Evolutionary conservation across 2,797 vertebrate species (phyloP).

Genomic region (Syndactyla subalaris): DNA sequence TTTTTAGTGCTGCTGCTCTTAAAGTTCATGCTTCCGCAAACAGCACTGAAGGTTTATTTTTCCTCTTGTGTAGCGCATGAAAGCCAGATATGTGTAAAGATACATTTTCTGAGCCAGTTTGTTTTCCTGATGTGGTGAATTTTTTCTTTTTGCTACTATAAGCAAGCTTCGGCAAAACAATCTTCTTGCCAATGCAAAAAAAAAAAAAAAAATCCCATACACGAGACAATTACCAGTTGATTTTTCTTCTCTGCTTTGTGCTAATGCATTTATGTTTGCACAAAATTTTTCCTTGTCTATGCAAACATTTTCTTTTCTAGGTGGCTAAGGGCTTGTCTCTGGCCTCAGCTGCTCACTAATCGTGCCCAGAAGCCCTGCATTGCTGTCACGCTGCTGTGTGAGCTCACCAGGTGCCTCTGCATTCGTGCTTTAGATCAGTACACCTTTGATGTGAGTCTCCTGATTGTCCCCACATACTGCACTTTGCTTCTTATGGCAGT

Average conservation of each 20-base stretch:
- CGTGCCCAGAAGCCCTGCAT: background rate
- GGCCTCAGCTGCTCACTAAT: background rate
- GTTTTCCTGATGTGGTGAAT: background rate
- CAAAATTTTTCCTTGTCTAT: background rate
- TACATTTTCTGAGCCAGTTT: background rate
- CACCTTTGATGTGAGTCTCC: background rate
- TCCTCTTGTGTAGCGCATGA: background rate
- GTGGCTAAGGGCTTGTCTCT: background rate
- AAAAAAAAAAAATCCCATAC: background rate
- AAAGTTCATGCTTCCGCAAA: constrained; percentile 48
- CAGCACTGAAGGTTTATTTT: background rate
- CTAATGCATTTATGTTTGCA: background rate
- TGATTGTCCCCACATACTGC: background rate
- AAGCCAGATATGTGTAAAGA: constrained; percentile 17
- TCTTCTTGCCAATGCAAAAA: constrained; percentile 26
- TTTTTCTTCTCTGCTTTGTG: background rate
- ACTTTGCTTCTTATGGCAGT: background rate
- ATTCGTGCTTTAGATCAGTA: background rate
- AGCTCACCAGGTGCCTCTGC: background rate
- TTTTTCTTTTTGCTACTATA: constrained; percentile 1
- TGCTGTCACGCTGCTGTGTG: background rate
- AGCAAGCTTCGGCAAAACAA: constrained; percentile 16
- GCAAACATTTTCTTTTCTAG: background rate
- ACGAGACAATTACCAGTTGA: background rate
- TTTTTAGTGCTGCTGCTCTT: background rate